Percentiles rank a stretch among this genome's conserved stretches.
phyloP scores from a whole-genome alignment of 2,797 vertebrate species.

The Taenioides sp. region DNA sequence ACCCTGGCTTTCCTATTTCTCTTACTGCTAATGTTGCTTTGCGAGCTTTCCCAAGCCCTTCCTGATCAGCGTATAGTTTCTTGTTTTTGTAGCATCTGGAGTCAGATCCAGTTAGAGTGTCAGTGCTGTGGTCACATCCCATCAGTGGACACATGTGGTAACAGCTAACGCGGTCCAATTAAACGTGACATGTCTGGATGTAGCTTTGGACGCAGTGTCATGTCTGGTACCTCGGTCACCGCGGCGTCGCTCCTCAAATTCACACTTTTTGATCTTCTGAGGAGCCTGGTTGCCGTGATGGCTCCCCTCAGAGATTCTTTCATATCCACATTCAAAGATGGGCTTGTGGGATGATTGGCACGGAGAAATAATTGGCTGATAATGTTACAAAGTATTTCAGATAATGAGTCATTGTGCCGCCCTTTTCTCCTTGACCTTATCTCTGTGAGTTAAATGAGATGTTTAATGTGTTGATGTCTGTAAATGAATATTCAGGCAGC shows the following conservation, averaged over 20 bases:
- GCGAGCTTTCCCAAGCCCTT: slow-evolving; percentile 19
- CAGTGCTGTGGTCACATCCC: slow-evolving; percentile 39
- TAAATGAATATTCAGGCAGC: neutral
- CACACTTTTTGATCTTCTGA: slow-evolving; percentile 21
- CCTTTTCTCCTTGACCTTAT: slow-evolving; percentile 32
- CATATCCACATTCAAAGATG: slow-evolving; percentile 24
- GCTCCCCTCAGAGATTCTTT: slow-evolving; percentile 24
- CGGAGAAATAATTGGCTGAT: slow-evolving; percentile 44
- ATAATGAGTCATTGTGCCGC: slow-evolving; percentile 36
- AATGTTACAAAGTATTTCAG: slow-evolving; percentile 41
- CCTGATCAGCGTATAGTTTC: slow-evolving; percentile 13
- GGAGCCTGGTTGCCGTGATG: slow-evolving; percentile 16
- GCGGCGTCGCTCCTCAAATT: slow-evolving; percentile 22
- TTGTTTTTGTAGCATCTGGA: slow-evolving; percentile 4
- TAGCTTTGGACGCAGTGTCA: slow-evolving; percentile 20
- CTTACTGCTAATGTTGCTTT: slow-evolving; percentile 28
- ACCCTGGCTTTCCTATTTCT: slow-evolving; percentile 38
- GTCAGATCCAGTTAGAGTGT: slow-evolving; percentile 41
- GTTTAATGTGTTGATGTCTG: neutral
- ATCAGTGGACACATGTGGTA: slow-evolving; percentile 29
- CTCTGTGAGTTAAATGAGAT: slow-evolving; percentile 23
- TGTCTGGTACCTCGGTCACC: slow-evolving; percentile 23
- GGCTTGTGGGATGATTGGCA: slow-evolving; percentile 38
- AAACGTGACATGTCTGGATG: slow-evolving; percentile 40
- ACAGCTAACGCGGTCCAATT: slow-evolving; percentile 46